Evolutionary conservation across 2,797 vertebrate genomes (phyloP), one percentile per base, ranked within the genome.

Genomic region (Avahi laniger): DNA sequence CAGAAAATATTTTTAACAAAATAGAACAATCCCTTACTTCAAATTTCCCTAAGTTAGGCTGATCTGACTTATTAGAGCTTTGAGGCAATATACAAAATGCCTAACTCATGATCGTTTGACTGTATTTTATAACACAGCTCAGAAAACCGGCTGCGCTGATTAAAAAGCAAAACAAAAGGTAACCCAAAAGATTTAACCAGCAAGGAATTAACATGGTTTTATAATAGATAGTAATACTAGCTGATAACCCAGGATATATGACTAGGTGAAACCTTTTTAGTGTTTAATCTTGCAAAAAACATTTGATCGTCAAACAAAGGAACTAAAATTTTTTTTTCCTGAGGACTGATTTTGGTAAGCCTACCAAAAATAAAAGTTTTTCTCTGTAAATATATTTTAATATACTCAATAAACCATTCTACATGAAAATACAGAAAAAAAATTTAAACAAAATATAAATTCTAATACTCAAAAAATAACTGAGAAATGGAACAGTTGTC

Each of bases 371-470:
- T 57, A 48, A 89, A n/a, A 78, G 30, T 63, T 87, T 95, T 80
- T 95, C 70, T 92, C 57, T 59, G 75, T 61, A 75, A 93, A 70
- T 10, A 87, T 83, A 80, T 76, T 79, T 93, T 76, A 92, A 94
- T 72, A 87, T 69, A 69, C 13, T 63, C 28, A 84, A 18, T 72
- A 95, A 91, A 82, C 18, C 18, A 75, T 85, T 82, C 57, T 63
- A 70, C 30, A 80, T 86, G 65, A 83, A 84, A 90, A 93, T 80
- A 65, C 11, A 89, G 30, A 61, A 61, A 65, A 89, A 61, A 83
- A 61, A 26, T 38, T 83, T 86, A 94, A 93, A 30, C 38, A 79
- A 96, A 90, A 84, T 67, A 73, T 4, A 88, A 82, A 89, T 89
- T 88, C 57, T 50, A 79, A 43, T 41, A n/a, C 13, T 28, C 2